phyloP scores from a whole-genome alignment of 2,113 vertebrate genomes.

The Rhipidura dahli region DNA sequence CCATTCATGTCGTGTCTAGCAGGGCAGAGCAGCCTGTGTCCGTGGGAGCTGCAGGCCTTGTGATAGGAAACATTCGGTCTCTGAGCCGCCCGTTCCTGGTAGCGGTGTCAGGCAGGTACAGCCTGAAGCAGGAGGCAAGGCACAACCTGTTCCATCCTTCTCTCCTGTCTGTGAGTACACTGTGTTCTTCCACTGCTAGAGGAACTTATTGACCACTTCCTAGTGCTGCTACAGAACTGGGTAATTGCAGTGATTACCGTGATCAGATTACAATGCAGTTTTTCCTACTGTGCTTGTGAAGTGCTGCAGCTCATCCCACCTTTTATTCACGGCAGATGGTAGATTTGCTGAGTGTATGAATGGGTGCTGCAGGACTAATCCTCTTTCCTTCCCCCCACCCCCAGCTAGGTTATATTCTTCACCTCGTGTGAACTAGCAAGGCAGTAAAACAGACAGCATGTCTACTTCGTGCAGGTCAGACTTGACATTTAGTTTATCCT shows the following conservation, averaged over 20 bases:
- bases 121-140: neutral
- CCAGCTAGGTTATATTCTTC: neutral
- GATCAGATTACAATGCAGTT: neutral
- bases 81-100: neutral
- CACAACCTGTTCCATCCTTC: neutral
- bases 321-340: neutral
- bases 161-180: neutral
- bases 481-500: slow-evolving; percentile 2
- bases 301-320: neutral
- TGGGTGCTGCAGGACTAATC: neutral
- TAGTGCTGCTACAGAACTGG: neutral
- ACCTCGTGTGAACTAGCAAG: neutral
- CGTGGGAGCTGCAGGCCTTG: neutral
- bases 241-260: neutral
- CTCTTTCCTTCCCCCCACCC: neutral
- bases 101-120: neutral
- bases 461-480: neutral
- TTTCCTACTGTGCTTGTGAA: neutral
- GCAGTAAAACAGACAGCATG: neutral
- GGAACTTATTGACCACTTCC: neutral
- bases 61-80: neutral
- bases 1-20: neutral
- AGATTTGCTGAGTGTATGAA: neutral
- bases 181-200: neutral
- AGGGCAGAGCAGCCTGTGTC: neutral